Percentiles rank a stretch among this genome's conserved stretches.
Conservation (phyloP, 2,888 invertebrate genomes). For the Ganaspis brasiliensis region DNA sequence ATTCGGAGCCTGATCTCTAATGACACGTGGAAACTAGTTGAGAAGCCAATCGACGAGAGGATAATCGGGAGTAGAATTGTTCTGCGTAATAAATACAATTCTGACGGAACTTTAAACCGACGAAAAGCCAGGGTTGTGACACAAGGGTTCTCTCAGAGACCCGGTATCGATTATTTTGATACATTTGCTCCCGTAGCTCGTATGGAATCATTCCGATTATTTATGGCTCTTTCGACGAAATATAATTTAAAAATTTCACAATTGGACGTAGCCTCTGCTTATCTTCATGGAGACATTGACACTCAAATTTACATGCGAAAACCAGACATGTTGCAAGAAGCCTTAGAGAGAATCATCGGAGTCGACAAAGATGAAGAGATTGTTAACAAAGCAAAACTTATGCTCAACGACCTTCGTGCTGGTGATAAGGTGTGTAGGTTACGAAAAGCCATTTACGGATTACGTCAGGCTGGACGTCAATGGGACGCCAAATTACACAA, state of each 20-base stretch:
- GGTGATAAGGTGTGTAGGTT: neutral
- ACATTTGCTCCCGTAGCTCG: conserved; percentile 27
- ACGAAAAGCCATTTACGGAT: conserved; percentile 16
- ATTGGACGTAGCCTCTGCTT: conserved; percentile 47
- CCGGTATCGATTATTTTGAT: conserved; percentile 1
- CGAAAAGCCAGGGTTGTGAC: conserved; percentile 28
- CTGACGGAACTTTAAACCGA: neutral
- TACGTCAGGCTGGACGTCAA: conserved; percentile 39
- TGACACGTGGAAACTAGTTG: conserved; percentile 32
- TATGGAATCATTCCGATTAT: conserved; percentile 19
- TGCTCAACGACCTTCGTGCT: neutral
- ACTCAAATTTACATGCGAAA: conserved; percentile 49
- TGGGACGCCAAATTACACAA: neutral
- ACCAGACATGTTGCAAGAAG: conserved; percentile 42
- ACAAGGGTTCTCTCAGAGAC: conserved; percentile 11
- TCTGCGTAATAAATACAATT: conserved; percentile 15
- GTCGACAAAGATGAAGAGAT: neutral
- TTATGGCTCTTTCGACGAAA: conserved; percentile 10
- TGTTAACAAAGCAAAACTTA: neutral
- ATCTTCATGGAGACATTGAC: conserved; percentile 48
- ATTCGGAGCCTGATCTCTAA: conserved; percentile 6
- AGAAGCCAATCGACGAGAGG: conserved; percentile 1
- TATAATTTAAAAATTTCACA: conserved; percentile 28
- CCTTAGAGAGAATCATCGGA: neutral
- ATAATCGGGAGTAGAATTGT: conserved; percentile 17